Evolutionary conservation across 2,797 vertebrate species (phyloP).

Genomic region (Dipus sagitta): DNA sequence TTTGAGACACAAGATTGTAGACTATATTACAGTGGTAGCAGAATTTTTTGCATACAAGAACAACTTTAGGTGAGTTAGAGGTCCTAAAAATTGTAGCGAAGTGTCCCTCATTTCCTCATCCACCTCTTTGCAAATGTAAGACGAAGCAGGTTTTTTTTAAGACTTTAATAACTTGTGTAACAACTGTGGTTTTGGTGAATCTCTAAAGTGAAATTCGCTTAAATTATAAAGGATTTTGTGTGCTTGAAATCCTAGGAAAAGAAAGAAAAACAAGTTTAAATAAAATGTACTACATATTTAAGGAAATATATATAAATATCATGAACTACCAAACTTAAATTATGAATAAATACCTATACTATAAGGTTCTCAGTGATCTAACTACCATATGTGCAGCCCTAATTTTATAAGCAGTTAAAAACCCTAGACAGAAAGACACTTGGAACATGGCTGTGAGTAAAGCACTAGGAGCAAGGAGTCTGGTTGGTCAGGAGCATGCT

Average conservation of each 20-base stretch:
- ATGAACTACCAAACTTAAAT: not conserved
- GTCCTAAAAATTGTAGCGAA: constrained; percentile 47
- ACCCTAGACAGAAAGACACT: not conserved
- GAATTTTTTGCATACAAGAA: constrained; percentile 65
- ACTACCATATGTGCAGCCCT: constrained; percentile 3
- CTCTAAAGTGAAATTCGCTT: constrained; percentile 86
- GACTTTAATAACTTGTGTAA: constrained; percentile 83
- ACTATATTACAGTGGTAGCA: constrained; percentile 44
- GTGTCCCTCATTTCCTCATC: constrained; percentile 64
- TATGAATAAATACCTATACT: not conserved
- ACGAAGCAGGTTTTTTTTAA: constrained; percentile 79
- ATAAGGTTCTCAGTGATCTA: constrained; percentile 20
- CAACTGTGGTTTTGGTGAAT: constrained; percentile 81
- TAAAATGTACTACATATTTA: constrained; percentile 2
- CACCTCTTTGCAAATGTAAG: constrained; percentile 72
- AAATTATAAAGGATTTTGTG: constrained; percentile 96
- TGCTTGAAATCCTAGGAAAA: constrained; percentile 96
- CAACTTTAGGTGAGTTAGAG: constrained; percentile 51
- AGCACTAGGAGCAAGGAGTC: not conserved
- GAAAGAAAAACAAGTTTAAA: constrained; percentile 60
- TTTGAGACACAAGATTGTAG: constrained; percentile 52
- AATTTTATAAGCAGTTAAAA: constrained; percentile 23
- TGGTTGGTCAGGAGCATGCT: not conserved
- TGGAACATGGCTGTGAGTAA: constrained; percentile 12
- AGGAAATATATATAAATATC: not conserved